Percentiles rank a stretch among this genome's conserved stretches.
phyloP scores from a whole-genome alignment of 2,888 invertebrate species.

The Protophormia terraenovae region DNA sequence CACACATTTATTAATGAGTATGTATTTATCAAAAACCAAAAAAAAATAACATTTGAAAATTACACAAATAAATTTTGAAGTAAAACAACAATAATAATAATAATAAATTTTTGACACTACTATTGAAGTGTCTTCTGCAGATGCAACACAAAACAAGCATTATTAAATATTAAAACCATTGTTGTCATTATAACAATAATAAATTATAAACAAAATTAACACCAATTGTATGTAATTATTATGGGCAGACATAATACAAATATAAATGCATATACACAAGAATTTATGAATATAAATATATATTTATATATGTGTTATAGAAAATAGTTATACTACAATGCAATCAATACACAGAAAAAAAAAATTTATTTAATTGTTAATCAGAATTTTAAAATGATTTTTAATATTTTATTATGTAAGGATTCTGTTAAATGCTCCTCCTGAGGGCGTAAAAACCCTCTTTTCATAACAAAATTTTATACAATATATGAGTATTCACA shows the following conservation, averaged over 20 bases:
- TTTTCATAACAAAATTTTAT: no score
- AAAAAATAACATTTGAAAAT: background rate
- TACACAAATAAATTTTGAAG: background rate
- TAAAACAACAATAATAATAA: conserved; percentile 34
- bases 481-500: no score
- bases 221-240: conserved; percentile 39
- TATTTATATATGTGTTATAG: no score
- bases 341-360: no score
- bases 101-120: conserved; percentile 28
- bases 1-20: background rate
- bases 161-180: conserved; percentile 42
- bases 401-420: no score
- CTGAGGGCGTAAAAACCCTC: no score
- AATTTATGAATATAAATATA: background rate
- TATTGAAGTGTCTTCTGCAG: conserved; percentile 37
- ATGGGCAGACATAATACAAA: background rate
- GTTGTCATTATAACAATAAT: conserved; percentile 29
- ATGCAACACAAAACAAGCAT: conserved; percentile 12
- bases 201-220: conserved; percentile 45
- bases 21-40: background rate
- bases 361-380: no score
- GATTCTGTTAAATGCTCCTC: no score
- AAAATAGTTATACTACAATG: no score
- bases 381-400: no score
- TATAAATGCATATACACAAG: background rate